Conservation (phyloP, 2,113 vertebrate species). For the Barnardius zonarius region DNA sequence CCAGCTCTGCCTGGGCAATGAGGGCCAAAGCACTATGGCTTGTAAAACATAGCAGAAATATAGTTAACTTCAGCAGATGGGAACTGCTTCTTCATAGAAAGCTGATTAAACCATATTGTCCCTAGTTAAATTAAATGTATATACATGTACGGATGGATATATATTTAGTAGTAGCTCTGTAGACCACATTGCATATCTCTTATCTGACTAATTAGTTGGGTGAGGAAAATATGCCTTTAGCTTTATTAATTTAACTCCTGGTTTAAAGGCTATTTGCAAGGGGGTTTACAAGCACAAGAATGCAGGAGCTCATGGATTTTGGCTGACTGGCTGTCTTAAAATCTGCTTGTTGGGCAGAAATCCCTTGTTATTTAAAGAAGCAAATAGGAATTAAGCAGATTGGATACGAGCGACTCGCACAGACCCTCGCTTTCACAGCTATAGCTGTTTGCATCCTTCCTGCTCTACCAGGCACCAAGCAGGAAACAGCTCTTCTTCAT, state of each 20-base stretch:
- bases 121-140: accelerated
- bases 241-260: not conserved
- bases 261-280: not conserved
- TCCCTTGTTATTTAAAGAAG: not conserved
- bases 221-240: not conserved
- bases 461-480: not conserved
- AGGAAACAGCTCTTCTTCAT: not conserved
- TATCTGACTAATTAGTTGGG: not conserved
- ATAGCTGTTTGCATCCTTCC: not conserved
- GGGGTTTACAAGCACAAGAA: not conserved
- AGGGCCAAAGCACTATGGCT: not conserved
- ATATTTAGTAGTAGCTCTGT: not conserved
- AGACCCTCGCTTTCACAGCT: not conserved
- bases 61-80: not conserved
- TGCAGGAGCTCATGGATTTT: not conserved
- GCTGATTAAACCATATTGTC: not conserved
- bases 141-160: not conserved
- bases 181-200: accelerated
- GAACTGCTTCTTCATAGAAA: not conserved
- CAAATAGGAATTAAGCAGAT: not conserved
- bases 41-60: not conserved
- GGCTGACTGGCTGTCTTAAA: not conserved
- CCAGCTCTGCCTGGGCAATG: accelerated
- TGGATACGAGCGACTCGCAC: not conserved
- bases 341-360: not conserved